A percentile compares a stretch with the other conserved stretches of the same genome.
Evolutionary conservation across 53 echinoderm and acorn worm species (phyloP).

Genomic region (Arbacia lixula): DNA sequence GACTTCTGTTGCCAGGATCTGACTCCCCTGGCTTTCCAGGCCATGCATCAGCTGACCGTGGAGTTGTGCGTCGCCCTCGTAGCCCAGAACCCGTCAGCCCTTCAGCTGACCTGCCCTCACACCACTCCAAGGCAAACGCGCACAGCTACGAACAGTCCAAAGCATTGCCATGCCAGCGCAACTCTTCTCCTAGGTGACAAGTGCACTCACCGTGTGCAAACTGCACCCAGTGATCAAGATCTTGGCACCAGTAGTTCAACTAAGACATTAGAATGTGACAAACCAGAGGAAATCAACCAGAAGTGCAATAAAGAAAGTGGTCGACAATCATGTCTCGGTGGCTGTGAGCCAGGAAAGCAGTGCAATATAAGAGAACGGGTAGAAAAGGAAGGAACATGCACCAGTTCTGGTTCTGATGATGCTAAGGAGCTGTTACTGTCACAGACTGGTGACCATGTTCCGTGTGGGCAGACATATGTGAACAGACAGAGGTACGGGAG

Average conservation of each 20-base stretch:
- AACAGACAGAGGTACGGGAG: not conserved
- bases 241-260: too few relatives aligned
- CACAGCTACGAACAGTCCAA: too few relatives aligned
- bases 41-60: slow-evolving; percentile 38
- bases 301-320: slow-evolving; percentile 43
- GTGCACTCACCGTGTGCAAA: too few relatives aligned
- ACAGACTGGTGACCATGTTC: not conserved
- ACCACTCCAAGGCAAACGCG: too few relatives aligned
- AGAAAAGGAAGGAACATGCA: slow-evolving; percentile 19
- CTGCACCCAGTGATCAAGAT: too few relatives aligned
- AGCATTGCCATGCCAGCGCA: too few relatives aligned
- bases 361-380: slow-evolving; percentile 24
- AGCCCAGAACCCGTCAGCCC: not conserved
- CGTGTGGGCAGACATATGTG: not conserved
- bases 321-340: slow-evolving; percentile 1
- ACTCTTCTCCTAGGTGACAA: too few relatives aligned
- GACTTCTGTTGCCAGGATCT: slow-evolving; percentile 1
- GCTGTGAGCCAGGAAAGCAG: not conserved
- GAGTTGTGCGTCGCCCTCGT: slow-evolving; percentile 41
- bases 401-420: not conserved
- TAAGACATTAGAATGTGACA: too few relatives aligned
- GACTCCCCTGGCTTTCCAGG: slow-evolving; percentile 36
- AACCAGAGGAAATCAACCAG: too few relatives aligned
- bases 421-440: not conserved
- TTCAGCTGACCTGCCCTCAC: not conserved